Evolutionary conservation across 2,113 vertebrate species (phyloP), one percentile per base, ranked within the genome.

Genomic region (Chroicocephalus ridibundus): DNA sequence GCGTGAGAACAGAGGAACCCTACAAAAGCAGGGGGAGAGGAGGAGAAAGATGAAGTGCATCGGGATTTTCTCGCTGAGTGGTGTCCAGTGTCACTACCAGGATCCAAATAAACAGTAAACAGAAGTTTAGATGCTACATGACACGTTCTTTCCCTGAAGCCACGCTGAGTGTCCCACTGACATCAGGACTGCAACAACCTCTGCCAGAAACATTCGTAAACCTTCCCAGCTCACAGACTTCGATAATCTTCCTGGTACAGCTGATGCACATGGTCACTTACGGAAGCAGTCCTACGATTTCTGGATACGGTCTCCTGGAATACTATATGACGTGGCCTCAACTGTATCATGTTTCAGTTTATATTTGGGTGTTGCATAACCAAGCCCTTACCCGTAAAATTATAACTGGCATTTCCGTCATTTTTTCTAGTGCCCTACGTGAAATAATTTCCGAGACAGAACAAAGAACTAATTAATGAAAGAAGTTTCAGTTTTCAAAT

Each of bases 281-380:
- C 22, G 2, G 77, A 79, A 95, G 31, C 49, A 18, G 16, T 15
- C 81, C 81, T 9, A 58, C 57, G 11, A 21, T 83, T 47, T 46
- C 5, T 46, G 82, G 61, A 8, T 24, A 29, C 0, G 78, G 55
- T 34, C 94, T 97, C 94, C 91, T 77, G 93, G 85, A 97, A 95
- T 36, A 49, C 82, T 17, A 7, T 3, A 36, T 81, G 87, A 93
- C 9, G 81, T 4, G 15, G 47, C 94, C 79, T 82, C 93, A 52
- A n/a, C 42, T 4, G 10, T 51, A 82, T 96, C 88, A 3, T 17
- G 31, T 94, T 95, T 82, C 93, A 93, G 97, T 96, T 97, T 92
- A 86, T 97, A 96, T 94, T 75, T 86, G 90, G 88, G 91, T 68
- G 40, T 95, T 89, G 95, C 92, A 92, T 86, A 93, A 91, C 79